phyloP scores from a whole-genome alignment of 2,888 invertebrate genomes.

The Unio pictorum region DNA sequence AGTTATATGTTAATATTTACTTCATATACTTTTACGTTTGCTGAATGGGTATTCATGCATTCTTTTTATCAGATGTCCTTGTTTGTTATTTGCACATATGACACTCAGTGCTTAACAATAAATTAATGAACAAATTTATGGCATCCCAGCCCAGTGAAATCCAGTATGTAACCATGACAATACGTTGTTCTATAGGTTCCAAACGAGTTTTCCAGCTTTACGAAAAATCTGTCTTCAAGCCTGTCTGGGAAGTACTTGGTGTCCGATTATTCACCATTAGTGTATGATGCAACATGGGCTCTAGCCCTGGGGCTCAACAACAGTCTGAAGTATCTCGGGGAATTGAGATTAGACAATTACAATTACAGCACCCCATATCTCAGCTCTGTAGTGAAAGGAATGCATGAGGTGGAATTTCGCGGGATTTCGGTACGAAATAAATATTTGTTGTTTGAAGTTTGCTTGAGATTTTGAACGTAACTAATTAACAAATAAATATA shows the following conservation, averaged over 20 bases:
- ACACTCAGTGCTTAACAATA: no score
- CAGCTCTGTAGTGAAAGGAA: constrained; percentile 17
- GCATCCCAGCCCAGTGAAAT: no score
- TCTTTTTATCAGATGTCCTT: no score
- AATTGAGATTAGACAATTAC: constrained; percentile 19
- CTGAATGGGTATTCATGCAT: no score
- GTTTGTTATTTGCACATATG: no score
- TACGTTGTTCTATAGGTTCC: constrained; percentile 16
- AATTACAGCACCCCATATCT: constrained; percentile 17
- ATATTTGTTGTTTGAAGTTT: no score
- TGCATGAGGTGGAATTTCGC: constrained; percentile 26
- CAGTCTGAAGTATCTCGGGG: constrained; percentile 17
- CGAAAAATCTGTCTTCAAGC: constrained; percentile 5
- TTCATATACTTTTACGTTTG: background rate
- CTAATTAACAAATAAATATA: no score
- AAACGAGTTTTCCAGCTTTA: constrained; percentile 13
- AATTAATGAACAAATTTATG: no score
- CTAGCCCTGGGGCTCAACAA: constrained; percentile 35
- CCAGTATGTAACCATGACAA: background rate
- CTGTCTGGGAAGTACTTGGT: constrained; percentile 1
- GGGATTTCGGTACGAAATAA: constrained; percentile 33
- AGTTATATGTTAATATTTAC: background rate
- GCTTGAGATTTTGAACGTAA: no score
- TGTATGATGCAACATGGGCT: constrained; percentile 41
- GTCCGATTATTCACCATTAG: constrained; percentile 17